Conservation (phyloP, 2,888 invertebrate species). For the Aquatica leii region DNA sequence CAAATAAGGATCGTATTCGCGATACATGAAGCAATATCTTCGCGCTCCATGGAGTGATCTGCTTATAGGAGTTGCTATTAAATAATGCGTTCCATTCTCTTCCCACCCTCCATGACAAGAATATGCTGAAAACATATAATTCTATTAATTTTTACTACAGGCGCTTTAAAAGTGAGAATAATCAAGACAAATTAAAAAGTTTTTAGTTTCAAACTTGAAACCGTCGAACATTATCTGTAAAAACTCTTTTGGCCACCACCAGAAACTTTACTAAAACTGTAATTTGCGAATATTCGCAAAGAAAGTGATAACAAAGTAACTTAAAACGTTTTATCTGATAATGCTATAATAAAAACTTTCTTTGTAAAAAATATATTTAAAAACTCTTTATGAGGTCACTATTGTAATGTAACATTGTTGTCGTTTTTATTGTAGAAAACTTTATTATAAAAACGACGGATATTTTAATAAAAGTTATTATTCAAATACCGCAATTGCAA, state of each 20-base stretch:
- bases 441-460: no score
- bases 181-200: neutral
- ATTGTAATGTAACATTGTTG: no score
- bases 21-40: slow-evolving; percentile 80
- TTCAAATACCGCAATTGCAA: no score
- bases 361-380: no score
- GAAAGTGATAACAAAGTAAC: slow-evolving; percentile 4
- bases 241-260: neutral
- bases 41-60: slow-evolving; percentile 72
- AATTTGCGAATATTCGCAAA: slow-evolving; percentile 1
- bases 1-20: slow-evolving; percentile 64
- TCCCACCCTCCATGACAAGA: slow-evolving; percentile 91
- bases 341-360: neutral
- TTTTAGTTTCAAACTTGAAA: neutral
- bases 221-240: slow-evolving; percentile 1
- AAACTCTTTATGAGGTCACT: no score
- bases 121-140: slow-evolving; percentile 69
- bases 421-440: no score
- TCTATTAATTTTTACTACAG: neutral
- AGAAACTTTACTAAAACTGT: slow-evolving; percentile 5
- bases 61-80: slow-evolving; percentile 80
- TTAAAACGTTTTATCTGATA: neutral
- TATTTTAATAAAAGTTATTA: no score
- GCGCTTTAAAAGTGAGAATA: neutral
- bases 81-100: slow-evolving; percentile 85